Base-by-base conservation (phyloP, 35 echinoderm and acorn worm genomes). In the Heliocidaris erythrogramma region DNA sequence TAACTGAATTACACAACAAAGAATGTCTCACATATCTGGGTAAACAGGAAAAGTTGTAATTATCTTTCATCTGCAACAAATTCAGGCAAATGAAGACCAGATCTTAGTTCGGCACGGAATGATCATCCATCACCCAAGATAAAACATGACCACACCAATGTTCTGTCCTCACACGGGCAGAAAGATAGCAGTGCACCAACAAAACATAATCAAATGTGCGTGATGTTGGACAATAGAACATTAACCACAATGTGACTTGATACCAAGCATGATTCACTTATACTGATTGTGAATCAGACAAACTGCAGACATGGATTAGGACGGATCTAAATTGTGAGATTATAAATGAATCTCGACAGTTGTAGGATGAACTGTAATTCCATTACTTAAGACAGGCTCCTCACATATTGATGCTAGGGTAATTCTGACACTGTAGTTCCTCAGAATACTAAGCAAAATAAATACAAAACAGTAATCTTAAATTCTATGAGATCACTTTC, bases 201-300 rank as follows among this genome's bases (percentile, higher is more conserved):
- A 78, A 78, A 78, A 78, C n/a, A n/a, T 78, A 78, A 78, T 78
- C 65, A 78, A 24, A 78, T 78, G 65, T 78, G 65, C 65, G 65
- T 78, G 65, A 78, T 78, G 65, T 78, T 7, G 65, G 65, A 78
- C 65, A 78, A 78, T 78, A 78, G 65, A 78, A 78, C 65, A 78
- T 78, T 27, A 78, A 78, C 65, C 65, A 78, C 65, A 78, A n/a
- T 78, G 18, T 78, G 65, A 5, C 18, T 78, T 18, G 65, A 78
- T 78, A 17, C 27, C 27, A 27, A 29, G 18, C 65, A n/a, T 78
- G 65, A 78, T 78, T 78, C 65, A 78, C 21, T n/a, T 21, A n/a
- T 6, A 78, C 65, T n/a, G 21, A 27, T 24, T 78, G 7, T 78
- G 65, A 78, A 78, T 78, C 65, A 78, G 65, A 78, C 65, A 78